phyloP scores from a whole-genome alignment of 1,140 invertebrate species.

The Trypoxylus dichotomus region DNA sequence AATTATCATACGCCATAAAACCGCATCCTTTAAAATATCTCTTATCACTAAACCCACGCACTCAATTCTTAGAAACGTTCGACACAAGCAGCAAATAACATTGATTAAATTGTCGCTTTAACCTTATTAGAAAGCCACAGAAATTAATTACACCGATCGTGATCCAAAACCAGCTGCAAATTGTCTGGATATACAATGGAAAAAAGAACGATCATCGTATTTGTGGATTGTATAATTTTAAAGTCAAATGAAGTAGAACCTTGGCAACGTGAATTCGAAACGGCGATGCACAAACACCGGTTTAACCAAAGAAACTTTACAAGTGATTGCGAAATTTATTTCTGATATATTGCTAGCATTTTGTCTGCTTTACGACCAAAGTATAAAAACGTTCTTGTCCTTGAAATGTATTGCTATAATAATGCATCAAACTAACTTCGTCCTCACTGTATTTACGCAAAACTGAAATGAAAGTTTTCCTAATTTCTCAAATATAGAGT shows the following conservation, averaged over 20 bases:
- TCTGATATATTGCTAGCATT: background rate
- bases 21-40: background rate
- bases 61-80: background rate
- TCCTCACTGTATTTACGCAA: too few species aligned
- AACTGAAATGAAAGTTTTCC: too few species aligned
- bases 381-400: too few species aligned
- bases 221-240: background rate
- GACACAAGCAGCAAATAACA: background rate
- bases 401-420: too few species aligned
- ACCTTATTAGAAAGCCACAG: background rate
- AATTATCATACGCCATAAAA: background rate
- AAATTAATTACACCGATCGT: background rate
- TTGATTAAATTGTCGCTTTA: background rate
- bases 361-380: too few species aligned
- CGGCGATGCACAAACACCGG: background rate
- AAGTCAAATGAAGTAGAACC: constrained; percentile 6
- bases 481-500: too few species aligned
- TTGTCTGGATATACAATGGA: background rate
- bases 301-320: background rate
- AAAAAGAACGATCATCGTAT: background rate
- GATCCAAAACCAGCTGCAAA: constrained; percentile 1
- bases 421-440: too few species aligned
- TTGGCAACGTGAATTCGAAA: background rate
- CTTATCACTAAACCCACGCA: background rate
- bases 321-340: background rate